A percentile compares a stretch with the other conserved stretches of the same genome.
These are phyloP conservation scores for Gambusia affinis DNA, from an alignment of 2,113 vertebrate genomes.

Conservation along the genomic window DNA sequence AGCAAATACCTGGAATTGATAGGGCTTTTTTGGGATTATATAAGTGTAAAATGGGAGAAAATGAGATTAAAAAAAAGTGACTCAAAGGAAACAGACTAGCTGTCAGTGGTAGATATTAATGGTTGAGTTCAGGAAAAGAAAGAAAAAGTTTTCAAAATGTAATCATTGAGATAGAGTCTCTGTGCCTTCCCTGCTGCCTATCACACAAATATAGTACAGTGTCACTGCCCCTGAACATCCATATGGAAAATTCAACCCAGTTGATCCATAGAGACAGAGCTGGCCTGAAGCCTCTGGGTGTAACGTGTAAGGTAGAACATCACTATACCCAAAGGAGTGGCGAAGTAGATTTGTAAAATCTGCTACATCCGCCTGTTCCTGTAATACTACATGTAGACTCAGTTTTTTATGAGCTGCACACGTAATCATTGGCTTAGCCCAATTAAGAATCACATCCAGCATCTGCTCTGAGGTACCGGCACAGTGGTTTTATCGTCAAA, in stretches of 20 bases:
- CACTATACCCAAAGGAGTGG: conserved; percentile 55
- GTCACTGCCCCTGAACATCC: conserved; percentile 32
- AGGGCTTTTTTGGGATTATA: conserved; percentile 29
- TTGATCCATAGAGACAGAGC: conserved; percentile 49
- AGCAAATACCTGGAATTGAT: conserved; percentile 21
- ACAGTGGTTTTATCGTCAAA: conserved; percentile 67
- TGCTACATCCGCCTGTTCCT: conserved; percentile 64
- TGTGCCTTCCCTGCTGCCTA: conserved; percentile 37
- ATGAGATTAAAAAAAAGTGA: conserved; percentile 35
- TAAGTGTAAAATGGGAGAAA: conserved; percentile 11
- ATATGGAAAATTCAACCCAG: conserved; percentile 49
- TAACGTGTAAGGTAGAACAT: conserved; percentile 51
- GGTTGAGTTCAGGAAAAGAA: conserved; percentile 43
- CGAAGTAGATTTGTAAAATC: conserved; percentile 42
- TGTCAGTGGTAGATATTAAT: conserved; percentile 43
- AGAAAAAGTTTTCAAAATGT: conserved; percentile 58
- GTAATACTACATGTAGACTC: conserved; percentile 68
- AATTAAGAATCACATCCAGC: conserved; percentile 79
- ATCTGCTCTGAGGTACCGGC: conserved; percentile 73
- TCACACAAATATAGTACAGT: conserved; percentile 10
- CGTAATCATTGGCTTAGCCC: conserved; percentile 76
- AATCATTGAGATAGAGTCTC: conserved; percentile 37
- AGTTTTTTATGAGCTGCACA: conserved; percentile 72
- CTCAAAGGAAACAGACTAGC: conserved; percentile 22
- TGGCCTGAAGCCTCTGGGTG: conserved; percentile 36